These are phyloP conservation scores for Drosophila pandora DNA, from an alignment of 1,140 invertebrate genomes.

Conservation along the genomic window DNA sequence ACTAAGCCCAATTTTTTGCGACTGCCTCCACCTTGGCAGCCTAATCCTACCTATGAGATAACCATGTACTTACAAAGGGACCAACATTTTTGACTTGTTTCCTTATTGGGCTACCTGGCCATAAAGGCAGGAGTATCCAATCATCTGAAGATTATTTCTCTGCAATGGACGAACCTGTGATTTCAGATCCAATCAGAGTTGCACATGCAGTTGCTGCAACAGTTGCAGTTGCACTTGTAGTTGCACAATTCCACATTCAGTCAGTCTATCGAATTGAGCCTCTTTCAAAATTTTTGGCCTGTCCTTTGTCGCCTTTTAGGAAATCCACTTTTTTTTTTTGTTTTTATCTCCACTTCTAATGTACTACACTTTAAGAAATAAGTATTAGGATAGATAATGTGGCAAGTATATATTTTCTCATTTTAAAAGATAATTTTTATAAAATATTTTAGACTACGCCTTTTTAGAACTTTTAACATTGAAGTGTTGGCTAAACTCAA, in stretches of 20 bases:
- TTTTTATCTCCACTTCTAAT: constrained; percentile 11
- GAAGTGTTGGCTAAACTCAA: constrained; percentile 68
- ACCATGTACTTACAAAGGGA: constrained; percentile 3
- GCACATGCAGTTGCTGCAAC: constrained; percentile 6
- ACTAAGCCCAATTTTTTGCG: background rate
- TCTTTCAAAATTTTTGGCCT: constrained; percentile 5
- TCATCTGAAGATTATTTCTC: constrained; percentile 21
- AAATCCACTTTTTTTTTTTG: no score
- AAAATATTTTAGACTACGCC: no score
- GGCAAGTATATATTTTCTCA: no score
- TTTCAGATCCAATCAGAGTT: constrained; percentile 29
- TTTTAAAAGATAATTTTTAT: background rate
- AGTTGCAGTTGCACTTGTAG: background rate
- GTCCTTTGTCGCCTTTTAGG: background rate
- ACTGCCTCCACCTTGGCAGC: background rate
- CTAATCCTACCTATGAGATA: constrained; percentile 10
- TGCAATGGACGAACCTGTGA: constrained; percentile 11
- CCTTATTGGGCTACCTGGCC: background rate
- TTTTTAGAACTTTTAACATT: constrained; percentile 52
- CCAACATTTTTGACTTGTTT: background rate
- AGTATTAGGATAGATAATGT: background rate
- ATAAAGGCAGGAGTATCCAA: constrained; percentile 9
- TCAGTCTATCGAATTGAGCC: constrained; percentile 6
- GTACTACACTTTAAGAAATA: background rate
- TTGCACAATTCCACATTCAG: constrained; percentile 19